Percentiles rank a stretch among this genome's conserved stretches.
These are phyloP conservation scores for Atta texana DNA, from an alignment of 1,140 invertebrate genomes.

Conservation along the genomic window DNA sequence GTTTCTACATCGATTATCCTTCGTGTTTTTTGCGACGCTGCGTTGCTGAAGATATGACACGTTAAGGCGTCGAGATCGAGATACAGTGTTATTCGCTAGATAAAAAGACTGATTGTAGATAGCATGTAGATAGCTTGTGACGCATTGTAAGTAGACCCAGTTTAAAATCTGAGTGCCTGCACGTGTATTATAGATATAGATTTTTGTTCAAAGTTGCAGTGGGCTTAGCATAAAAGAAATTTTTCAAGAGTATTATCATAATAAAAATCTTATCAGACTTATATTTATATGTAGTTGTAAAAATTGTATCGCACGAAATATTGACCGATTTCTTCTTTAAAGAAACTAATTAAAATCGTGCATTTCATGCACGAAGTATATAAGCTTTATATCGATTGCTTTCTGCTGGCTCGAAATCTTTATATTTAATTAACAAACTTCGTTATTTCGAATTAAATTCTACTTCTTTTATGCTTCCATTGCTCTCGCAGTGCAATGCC, in stretches of 20 bases:
- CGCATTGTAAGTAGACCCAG: background rate
- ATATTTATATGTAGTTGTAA: background rate
- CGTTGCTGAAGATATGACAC: background rate
- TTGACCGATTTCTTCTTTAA: background rate
- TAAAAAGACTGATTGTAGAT: slow-evolving; percentile 11
- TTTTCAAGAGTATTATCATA: background rate
- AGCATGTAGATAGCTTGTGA: background rate
- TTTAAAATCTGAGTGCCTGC: background rate
- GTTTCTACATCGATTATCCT: background rate
- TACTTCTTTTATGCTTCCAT: slow-evolving; percentile 16
- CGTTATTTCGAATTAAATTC: background rate
- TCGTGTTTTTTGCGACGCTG: background rate
- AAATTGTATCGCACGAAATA: background rate
- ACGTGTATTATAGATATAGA: background rate
- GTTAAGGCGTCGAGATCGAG: background rate
- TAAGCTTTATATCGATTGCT: background rate
- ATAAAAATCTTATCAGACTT: background rate
- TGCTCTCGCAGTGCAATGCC: slow-evolving; percentile 20
- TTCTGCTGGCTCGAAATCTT: background rate
- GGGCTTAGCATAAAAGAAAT: background rate
- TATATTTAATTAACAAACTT: background rate
- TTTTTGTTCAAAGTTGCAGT: background rate
- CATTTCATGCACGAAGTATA: too few relatives aligned
- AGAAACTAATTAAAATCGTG: background rate
- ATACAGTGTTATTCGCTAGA: background rate